Percentiles rank a stretch among this genome's conserved stretches.
These are phyloP conservation scores for Coregonus ussuriensis DNA, from an alignment of 2,797 vertebrate genomes.

Conservation along the genomic window DNA sequence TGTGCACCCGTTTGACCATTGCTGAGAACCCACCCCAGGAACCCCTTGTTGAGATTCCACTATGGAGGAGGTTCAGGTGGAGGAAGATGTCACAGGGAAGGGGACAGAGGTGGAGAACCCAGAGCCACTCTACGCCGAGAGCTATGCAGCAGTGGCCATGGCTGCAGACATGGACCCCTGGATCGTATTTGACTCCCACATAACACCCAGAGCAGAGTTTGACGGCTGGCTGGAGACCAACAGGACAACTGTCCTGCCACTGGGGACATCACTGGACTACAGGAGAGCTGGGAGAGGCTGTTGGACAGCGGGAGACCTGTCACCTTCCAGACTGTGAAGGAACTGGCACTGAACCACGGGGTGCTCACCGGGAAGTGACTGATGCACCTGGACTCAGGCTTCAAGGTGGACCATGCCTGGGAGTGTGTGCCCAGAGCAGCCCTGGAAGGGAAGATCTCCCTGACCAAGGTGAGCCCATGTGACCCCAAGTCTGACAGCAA, in stretches of 20 bases:
- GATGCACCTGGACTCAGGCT: conserved; percentile 86
- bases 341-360: conserved; percentile 84
- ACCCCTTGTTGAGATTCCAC: conserved; percentile 4
- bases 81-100: conserved; percentile 49
- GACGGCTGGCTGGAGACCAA: conserved; percentile 86
- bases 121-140: conserved; percentile 70
- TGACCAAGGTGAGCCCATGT: conserved; percentile 84
- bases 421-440: conserved; percentile 81
- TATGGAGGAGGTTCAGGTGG: conserved; percentile 56
- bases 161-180: conserved; percentile 92
- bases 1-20: neutral
- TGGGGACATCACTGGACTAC: conserved; percentile 76
- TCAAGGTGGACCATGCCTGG: conserved; percentile 91
- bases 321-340: conserved; percentile 80
- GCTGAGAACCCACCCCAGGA: neutral
- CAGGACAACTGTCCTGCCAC: conserved; percentile 69
- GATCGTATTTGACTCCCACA: conserved; percentile 85
- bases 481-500: conserved; percentile 65
- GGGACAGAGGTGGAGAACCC: conserved; percentile 44
- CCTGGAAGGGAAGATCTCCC: conserved; percentile 78
- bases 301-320: conserved; percentile 76
- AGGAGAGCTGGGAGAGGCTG: conserved; percentile 87
- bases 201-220: conserved; percentile 81
- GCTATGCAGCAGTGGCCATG: conserved; percentile 84
- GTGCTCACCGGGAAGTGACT: conserved; percentile 90